phyloP scores from a whole-genome alignment of 2,888 invertebrate species.

The Xestoiulus laeticollis region DNA sequence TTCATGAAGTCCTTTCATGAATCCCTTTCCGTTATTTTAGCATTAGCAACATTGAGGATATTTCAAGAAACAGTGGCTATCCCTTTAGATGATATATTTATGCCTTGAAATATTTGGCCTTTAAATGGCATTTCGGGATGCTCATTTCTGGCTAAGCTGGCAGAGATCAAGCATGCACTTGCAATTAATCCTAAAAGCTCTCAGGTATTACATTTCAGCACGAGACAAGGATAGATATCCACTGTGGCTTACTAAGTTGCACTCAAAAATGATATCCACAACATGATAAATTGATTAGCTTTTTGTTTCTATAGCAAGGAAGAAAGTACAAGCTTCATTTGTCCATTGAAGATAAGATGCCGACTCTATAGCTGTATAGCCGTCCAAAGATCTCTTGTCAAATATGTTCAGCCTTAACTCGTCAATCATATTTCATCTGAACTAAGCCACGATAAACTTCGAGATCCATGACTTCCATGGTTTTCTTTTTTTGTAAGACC shows the following conservation, averaged over 20 bases:
- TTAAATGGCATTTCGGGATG: neutral
- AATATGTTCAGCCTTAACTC: constrained; percentile 16
- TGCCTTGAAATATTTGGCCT: neutral
- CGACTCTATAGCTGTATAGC: neutral
- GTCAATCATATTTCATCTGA: neutral
- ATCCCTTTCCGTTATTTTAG: no score
- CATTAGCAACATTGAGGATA: neutral
- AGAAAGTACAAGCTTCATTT: neutral
- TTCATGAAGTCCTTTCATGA: no score
- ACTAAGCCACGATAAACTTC: neutral
- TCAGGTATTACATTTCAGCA: constrained; percentile 4
- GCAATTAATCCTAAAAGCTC: constrained; percentile 6
- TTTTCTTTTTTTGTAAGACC: neutral
- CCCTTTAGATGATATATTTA: neutral
- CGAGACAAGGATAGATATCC: neutral
- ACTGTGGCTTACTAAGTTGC: neutral
- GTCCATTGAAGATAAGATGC: neutral
- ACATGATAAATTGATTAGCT: constrained; percentile 21
- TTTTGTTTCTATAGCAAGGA: neutral
- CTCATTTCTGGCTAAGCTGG: neutral
- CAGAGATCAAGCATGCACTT: constrained; percentile 13
- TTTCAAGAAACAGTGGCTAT: neutral
- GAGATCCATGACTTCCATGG: neutral
- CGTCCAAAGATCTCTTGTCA: neutral
- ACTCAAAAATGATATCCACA: neutral